phyloP scores from a whole-genome alignment of 2,888 invertebrate genomes.

The Habrosyne pyritoides region DNA sequence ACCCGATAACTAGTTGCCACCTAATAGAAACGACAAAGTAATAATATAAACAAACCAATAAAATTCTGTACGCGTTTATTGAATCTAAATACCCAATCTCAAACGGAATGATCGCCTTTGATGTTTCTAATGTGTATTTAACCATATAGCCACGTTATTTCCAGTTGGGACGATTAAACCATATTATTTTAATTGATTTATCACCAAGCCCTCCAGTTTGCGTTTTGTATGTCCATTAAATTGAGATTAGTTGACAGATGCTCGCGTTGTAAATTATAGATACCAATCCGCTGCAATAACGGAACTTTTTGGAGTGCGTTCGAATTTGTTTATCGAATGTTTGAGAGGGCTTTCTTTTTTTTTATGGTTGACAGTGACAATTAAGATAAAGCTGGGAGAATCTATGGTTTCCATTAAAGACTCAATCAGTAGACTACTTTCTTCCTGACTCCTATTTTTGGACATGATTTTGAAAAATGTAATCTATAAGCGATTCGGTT shows the following conservation, averaged over 20 bases:
- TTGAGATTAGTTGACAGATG: conserved; percentile 5
- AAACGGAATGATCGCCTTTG: not conserved
- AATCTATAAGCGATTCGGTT: too few species aligned
- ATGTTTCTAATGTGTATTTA: conserved; percentile 6
- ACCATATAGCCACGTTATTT: not conserved
- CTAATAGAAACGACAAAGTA: not conserved
- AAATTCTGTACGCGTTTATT: not conserved
- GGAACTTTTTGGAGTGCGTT: not conserved
- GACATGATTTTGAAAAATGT: too few species aligned
- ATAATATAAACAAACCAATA: not conserved
- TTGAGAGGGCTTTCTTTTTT: not conserved
- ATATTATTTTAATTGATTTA: conserved; percentile 15
- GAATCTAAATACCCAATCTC: not conserved
- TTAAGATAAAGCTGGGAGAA: too few species aligned
- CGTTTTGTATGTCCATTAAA: conserved; percentile 3
- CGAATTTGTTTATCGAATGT: not conserved
- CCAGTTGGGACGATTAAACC: not conserved
- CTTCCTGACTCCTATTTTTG: too few species aligned
- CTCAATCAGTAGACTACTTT: too few species aligned
- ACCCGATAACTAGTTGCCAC: not conserved
- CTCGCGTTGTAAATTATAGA: not conserved
- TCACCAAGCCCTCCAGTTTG: conserved; percentile 5
- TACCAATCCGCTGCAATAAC: not conserved
- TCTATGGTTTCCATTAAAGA: too few species aligned
- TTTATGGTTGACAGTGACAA: not conserved